Evolutionary conservation across 2,888 invertebrate genomes (phyloP), one percentile per base, ranked within the genome.

Genomic region (Ariolimax columbianus): DNA sequence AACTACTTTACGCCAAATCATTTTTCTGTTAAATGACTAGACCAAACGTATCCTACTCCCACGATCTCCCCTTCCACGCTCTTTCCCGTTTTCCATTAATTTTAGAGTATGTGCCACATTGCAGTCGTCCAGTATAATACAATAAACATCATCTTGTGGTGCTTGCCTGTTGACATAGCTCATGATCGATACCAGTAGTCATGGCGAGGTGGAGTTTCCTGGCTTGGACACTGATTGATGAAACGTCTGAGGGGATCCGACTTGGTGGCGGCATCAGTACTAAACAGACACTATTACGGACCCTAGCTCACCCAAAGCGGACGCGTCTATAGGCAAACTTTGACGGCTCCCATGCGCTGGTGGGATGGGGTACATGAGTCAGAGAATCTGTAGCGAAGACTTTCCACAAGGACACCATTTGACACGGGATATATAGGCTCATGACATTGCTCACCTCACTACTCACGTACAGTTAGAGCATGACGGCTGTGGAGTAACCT

Each of bases 131-230:
- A 38, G 51, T 19, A 51, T 51, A 77, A 77, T 55, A 55, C 55
- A 77, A 77, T 77, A 77, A 77, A 77, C 7, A 51, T 14, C 77
- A 77, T 55, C 55, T 77, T 77, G 51, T n/a, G 23, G 51, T 47
- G 77, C 66, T 78, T 40, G 40, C 78, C 17, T 66, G 78, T 78
- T 78, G 78, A 78, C 78, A 63, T 2, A 51, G 30, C 38, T 38
- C 6, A 66, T 78, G 51, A 78, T 78, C 78, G n/a, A 78, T 78
- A 66, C 66, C 1, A 78, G 66, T 66, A 40, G 78, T 59, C 40
- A 17, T 40, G 11, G 78, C 23, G 51, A 23, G 47, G 43, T 63
- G 77, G 33, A 36, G 77, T 55, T 55, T 55, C 55, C 19, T 63
- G 63, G 51, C 30, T n/a, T 40, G 33, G 78, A 63, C 66, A 63